Percentiles rank a stretch among this genome's conserved stretches.
Conservation (phyloP, 2,888 invertebrate species). For the Thysanoteuthis rhombus region DNA sequence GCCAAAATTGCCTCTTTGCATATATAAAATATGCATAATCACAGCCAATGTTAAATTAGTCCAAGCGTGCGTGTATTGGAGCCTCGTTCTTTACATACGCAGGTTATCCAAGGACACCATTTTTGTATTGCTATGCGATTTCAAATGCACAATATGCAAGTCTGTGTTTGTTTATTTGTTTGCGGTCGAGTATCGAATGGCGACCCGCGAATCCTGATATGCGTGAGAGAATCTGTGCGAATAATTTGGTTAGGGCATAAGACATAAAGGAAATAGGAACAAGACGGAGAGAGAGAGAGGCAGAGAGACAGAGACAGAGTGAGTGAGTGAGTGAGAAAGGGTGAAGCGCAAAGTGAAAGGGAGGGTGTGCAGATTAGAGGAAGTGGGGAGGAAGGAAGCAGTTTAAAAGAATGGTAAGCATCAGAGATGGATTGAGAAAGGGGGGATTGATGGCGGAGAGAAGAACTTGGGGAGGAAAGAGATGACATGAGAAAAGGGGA, state of each 20-base stretch:
- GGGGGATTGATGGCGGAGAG: background rate
- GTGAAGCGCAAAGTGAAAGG: background rate
- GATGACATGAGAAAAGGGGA: too few species aligned
- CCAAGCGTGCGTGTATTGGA: background rate
- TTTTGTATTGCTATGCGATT: background rate
- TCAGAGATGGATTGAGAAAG: fast-evolving
- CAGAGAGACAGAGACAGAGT: background rate
- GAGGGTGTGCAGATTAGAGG: background rate
- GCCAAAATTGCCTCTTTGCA: too few species aligned
- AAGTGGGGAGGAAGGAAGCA: background rate
- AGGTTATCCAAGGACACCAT: too few species aligned
- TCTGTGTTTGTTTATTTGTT: background rate
- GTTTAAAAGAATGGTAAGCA: background rate
- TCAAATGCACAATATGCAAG: background rate
- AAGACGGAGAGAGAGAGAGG: background rate
- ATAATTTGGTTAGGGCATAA: background rate
- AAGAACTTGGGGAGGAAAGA: background rate
- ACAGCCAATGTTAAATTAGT: too few species aligned
- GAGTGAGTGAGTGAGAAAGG: background rate
- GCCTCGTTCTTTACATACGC: too few species aligned
- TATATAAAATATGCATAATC: too few species aligned
- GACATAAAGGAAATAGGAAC: background rate
- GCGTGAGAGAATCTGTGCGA: background rate
- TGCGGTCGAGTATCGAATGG: background rate
- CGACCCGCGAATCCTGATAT: background rate